Percentiles rank a stretch among this genome's conserved stretches.
phyloP scores from a whole-genome alignment of 2,113 vertebrate genomes.

The Otocyon megalotis region DNA sequence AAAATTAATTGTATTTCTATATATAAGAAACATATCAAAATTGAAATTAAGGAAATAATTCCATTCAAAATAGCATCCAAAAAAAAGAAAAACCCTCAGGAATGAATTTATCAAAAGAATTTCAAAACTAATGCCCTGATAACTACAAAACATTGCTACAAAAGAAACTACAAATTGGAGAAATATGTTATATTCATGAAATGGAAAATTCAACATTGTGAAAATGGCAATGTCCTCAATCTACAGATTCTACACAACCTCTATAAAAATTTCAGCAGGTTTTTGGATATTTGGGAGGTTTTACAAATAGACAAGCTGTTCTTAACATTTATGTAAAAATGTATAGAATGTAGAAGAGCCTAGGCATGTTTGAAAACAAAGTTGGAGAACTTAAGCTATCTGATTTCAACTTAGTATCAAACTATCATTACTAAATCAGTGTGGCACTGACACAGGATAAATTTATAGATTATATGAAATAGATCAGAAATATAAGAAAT shows the following conservation, averaged over 20 bases:
- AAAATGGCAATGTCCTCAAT: not conserved
- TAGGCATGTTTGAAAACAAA: not conserved
- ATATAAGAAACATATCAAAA: not conserved
- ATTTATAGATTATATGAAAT: not conserved
- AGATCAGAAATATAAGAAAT: not conserved
- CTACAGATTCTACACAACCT: not conserved
- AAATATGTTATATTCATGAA: not conserved
- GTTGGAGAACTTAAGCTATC: not conserved
- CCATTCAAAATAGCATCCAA: not conserved
- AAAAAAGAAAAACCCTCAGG: not conserved
- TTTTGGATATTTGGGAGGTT: not conserved
- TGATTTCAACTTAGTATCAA: conserved; percentile 25
- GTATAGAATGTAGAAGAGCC: not conserved
- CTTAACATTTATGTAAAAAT: not conserved
- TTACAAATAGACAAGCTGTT: not conserved
- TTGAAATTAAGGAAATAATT: conserved; percentile 33
- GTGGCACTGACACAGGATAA: not conserved
- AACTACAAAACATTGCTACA: not conserved
- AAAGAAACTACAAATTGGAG: not conserved
- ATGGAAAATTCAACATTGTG: not conserved
- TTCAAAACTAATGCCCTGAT: not conserved
- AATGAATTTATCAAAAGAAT: not conserved
- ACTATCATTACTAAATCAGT: not conserved
- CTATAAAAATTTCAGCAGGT: not conserved
- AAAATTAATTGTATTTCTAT: not conserved